Percentiles rank a stretch among this genome's conserved stretches.
phyloP scores from a whole-genome alignment of 2,113 vertebrate species.

The Marcusenius ussheri region DNA sequence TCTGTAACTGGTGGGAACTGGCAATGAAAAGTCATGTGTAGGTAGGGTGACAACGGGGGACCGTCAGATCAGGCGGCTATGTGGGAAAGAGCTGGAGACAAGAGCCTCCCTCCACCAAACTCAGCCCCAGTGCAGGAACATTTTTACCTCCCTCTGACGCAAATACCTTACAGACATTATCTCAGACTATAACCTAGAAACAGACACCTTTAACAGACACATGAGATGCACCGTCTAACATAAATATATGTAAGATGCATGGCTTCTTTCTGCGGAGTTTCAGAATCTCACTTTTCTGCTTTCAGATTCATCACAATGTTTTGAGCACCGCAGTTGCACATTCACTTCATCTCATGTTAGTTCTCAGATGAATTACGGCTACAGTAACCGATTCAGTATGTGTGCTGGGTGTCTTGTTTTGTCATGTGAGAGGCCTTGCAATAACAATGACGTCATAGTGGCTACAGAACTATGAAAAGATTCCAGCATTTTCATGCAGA shows the following conservation, averaged over 20 bases:
- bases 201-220: neutral
- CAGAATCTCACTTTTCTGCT: neutral
- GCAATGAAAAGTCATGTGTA: neutral
- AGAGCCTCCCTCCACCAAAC: neutral
- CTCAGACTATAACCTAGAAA: neutral
- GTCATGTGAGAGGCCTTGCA: neutral
- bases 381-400: conserved; percentile 6
- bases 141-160: neutral
- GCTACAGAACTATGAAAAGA: neutral
- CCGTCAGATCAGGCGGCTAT: neutral
- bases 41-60: neutral
- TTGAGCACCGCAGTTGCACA: neutral
- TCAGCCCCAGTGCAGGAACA: neutral
- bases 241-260: neutral
- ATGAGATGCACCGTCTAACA: neutral
- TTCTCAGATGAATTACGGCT: neutral
- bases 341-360: neutral
- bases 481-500: neutral
- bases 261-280: neutral
- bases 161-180: too few relatives aligned
- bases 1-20: conserved; percentile 16
- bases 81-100: neutral
- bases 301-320: neutral
- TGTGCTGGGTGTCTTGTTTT: neutral
- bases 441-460: neutral